These are phyloP conservation scores for Falcunculus frontatus DNA, from an alignment of 2,113 vertebrate genomes.

Conservation along the genomic window DNA sequence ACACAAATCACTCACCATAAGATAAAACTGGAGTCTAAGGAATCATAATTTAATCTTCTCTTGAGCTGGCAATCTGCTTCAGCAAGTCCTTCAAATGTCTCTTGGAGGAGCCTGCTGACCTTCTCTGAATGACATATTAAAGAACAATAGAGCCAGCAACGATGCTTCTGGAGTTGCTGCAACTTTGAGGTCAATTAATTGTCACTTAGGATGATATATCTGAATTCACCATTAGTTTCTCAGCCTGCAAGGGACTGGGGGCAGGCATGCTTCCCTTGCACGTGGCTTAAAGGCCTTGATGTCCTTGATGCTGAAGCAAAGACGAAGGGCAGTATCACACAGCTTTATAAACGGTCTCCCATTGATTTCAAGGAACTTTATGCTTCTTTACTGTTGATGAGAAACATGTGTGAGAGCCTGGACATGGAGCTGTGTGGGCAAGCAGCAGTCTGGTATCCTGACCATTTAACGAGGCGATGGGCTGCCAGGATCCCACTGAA, in stretches of 20 bases:
- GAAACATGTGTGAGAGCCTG: not conserved
- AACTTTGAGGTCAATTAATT: slow-evolving; percentile 48
- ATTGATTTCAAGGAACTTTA: not conserved
- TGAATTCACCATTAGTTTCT: not conserved
- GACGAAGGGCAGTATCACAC: not conserved
- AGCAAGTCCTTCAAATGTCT: not conserved
- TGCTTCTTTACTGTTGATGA: not conserved
- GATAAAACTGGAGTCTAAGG: slow-evolving; percentile 10
- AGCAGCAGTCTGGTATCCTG: not conserved
- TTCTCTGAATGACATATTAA: slow-evolving; percentile 29
- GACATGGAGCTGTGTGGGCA: not conserved
- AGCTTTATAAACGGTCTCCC: not conserved
- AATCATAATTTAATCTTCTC: slow-evolving; percentile 34
- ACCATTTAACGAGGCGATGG: not conserved
- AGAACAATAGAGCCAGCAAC: not conserved
- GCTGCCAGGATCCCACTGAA: not conserved
- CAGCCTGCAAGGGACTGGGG: not conserved
- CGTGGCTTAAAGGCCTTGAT: not conserved
- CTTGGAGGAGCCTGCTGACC: not conserved
- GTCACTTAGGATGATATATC: slow-evolving; percentile 25
- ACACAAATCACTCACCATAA: not conserved
- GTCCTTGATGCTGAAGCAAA: not conserved
- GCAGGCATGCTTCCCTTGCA: not conserved
- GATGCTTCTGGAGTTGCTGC: not conserved
- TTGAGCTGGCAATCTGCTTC: slow-evolving; percentile 9